phyloP scores from a whole-genome alignment of 1,140 invertebrate species.

The Listronotus oregonensis region DNA sequence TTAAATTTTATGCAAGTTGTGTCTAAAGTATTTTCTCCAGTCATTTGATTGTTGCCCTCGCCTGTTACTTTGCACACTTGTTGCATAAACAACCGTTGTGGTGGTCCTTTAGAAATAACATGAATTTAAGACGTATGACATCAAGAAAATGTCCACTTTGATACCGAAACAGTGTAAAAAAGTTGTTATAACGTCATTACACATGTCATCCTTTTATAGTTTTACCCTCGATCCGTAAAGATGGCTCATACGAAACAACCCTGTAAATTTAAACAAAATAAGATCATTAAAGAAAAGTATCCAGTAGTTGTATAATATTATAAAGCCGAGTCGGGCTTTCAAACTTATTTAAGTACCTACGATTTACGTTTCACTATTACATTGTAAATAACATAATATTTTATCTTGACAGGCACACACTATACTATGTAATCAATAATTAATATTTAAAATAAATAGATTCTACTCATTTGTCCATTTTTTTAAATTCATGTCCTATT shows the following conservation, averaged over 20 bases:
- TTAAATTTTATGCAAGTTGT: no score
- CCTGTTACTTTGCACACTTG: no score
- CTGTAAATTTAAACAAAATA: conserved; percentile 23
- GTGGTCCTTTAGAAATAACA: no score
- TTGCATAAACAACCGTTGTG: no score
- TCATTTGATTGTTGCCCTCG: no score
- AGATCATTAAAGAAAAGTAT: conserved; percentile 21
- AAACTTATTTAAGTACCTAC: conserved; percentile 54
- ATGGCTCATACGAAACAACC: conserved; percentile 10
- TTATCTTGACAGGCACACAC: conserved; percentile 56
- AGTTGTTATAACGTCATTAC: no score
- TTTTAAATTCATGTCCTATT: not conserved
- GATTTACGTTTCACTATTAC: conserved; percentile 56
- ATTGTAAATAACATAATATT: conserved; percentile 57
- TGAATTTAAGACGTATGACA: no score
- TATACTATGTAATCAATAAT: conserved; percentile 57
- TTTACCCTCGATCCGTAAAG: no score
- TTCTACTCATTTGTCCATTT: conserved; percentile 46
- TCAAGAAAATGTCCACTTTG: no score
- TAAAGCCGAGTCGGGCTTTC: conserved; percentile 16
- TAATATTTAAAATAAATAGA: conserved; percentile 59
- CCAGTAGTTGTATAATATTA: conserved; percentile 30
- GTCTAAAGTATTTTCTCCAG: no score
- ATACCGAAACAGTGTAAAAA: no score
- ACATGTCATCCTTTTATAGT: no score